Evolutionary conservation across 2,888 invertebrate genomes (phyloP).

Genomic region (Dasypogon diadema): DNA sequence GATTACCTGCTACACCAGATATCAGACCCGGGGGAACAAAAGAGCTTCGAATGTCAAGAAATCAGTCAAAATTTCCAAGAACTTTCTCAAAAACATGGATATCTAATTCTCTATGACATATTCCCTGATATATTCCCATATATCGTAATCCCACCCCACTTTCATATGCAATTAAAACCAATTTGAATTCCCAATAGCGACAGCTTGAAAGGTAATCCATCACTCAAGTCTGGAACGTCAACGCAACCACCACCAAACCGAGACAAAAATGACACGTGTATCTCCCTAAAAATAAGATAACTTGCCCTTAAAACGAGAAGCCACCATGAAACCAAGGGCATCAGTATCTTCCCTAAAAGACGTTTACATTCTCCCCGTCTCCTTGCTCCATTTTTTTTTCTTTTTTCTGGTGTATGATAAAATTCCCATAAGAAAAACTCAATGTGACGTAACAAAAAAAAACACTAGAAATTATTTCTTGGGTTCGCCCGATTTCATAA

Average conservation of each 20-base stretch:
- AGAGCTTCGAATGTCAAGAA: no score
- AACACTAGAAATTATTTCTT: not conserved
- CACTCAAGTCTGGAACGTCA: not conserved
- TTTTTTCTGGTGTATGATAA: not conserved
- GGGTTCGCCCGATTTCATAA: not conserved
- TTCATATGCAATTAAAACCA: not conserved
- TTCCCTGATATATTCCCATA: no score
- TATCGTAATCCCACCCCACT: not conserved
- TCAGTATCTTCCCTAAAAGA: not conserved
- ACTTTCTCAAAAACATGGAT: no score
- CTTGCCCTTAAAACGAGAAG: not conserved
- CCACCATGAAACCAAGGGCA: not conserved
- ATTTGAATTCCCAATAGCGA: not conserved
- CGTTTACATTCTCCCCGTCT: no score
- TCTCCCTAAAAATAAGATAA: not conserved
- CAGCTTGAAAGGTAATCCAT: slow-evolving; percentile 3
- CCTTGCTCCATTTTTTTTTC: not conserved
- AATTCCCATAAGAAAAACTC: slow-evolving; percentile 2
- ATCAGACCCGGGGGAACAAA: no score
- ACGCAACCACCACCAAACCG: not conserved
- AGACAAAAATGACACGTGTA: not conserved
- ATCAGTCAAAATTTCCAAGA: no score
- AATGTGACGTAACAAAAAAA: slow-evolving; percentile 8
- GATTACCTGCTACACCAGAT: no score
- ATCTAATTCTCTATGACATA: no score